These are phyloP conservation scores for Nebria salina DNA, from an alignment of 2,888 invertebrate species.

Conservation along the genomic window DNA sequence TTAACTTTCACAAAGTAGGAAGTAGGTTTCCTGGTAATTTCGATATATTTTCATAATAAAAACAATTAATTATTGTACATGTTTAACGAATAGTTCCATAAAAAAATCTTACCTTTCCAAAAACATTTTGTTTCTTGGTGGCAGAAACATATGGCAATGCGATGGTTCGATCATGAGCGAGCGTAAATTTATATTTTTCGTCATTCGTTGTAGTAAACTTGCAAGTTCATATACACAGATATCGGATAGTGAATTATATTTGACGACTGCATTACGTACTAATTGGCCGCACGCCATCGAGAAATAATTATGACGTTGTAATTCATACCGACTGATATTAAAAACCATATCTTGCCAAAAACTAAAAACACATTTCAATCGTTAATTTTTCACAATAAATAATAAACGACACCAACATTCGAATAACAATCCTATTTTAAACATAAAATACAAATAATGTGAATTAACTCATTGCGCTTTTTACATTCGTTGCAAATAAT, in stretches of 20 bases:
- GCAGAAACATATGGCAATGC: slow-evolving; percentile 59
- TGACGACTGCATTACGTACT: slow-evolving; percentile 57
- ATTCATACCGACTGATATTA: slow-evolving; percentile 56
- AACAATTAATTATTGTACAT: background rate
- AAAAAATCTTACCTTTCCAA: slow-evolving; percentile 49
- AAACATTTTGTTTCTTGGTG: slow-evolving; percentile 49
- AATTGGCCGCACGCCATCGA: slow-evolving; percentile 57
- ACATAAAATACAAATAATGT: too few relatives aligned
- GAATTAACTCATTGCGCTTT: too few relatives aligned
- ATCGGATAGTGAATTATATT: slow-evolving; percentile 57
- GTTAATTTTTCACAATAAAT: too few relatives aligned
- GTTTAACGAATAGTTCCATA: background rate
- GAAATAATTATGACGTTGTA: slow-evolving; percentile 58
- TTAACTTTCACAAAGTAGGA: slow-evolving; percentile 14
- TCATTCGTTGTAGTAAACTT: slow-evolving; percentile 57
- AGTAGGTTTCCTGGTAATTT: background rate
- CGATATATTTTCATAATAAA: background rate
- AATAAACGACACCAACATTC: too few relatives aligned
- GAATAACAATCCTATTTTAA: too few relatives aligned
- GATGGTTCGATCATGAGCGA: slow-evolving; percentile 60
- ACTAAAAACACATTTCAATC: slow-evolving; percentile 52
- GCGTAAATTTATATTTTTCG: slow-evolving; percentile 58
- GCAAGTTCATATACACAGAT: slow-evolving; percentile 59
- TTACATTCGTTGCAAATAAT: too few relatives aligned
- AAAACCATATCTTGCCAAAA: slow-evolving; percentile 61